Conservation (phyloP, 2,797 vertebrate species). For the Myotis findleyi region DNA sequence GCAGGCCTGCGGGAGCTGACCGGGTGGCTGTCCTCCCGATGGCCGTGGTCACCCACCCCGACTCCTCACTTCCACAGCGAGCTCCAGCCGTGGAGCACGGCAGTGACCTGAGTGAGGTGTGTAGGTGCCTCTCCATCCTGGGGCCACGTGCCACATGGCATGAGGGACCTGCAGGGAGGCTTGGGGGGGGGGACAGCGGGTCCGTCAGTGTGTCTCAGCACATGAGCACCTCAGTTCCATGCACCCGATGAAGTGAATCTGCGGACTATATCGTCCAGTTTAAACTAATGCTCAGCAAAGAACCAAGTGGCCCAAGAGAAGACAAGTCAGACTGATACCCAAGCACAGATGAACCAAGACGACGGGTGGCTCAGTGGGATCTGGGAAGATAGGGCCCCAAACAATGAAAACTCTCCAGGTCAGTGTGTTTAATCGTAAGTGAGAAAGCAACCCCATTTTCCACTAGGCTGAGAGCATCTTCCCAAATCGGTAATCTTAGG, state of each 20-base stretch:
- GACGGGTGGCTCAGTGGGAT: rapidly evolving
- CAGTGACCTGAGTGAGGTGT: background rate
- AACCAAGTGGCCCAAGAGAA: background rate
- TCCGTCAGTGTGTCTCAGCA: background rate
- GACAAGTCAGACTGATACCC: background rate
- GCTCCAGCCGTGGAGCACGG: background rate
- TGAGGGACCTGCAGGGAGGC: background rate
- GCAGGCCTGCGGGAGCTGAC: background rate
- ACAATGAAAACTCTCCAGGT: background rate
- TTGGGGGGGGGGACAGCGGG: rapidly evolving
- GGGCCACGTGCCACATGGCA: rapidly evolving
- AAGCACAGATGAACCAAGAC: background rate
- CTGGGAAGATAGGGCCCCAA: background rate
- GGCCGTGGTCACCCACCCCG: too few species aligned
- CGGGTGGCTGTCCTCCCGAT: rapidly evolving
- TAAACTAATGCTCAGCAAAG: background rate
- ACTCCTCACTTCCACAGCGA: background rate
- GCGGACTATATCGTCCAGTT: background rate
- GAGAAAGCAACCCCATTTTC: background rate
- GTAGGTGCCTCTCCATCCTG: background rate
- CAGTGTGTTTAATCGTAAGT: background rate
- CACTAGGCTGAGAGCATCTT: background rate
- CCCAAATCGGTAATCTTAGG: background rate
- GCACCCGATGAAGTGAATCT: background rate
- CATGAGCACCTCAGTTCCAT: rapidly evolving